Conservation (phyloP, 2,888 invertebrate species). For the Netelia virgata region DNA sequence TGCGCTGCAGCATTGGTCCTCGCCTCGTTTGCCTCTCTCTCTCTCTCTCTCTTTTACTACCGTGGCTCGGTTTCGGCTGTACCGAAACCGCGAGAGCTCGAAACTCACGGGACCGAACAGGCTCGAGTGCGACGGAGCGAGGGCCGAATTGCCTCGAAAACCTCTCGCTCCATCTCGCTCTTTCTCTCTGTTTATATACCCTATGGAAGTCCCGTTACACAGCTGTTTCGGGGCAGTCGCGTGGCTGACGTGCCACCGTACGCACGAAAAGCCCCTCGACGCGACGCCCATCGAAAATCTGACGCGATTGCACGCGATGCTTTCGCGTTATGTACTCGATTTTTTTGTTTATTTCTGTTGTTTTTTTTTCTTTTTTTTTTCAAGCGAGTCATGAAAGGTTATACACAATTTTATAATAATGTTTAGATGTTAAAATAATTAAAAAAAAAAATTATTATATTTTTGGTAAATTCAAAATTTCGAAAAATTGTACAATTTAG, state of each 20-base stretch:
- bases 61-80: constrained; percentile 58
- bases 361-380: too few species aligned
- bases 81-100: constrained; percentile 79
- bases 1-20: constrained; percentile 66
- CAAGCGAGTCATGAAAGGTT: too few species aligned
- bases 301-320: constrained; percentile 52
- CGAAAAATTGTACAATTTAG: too few species aligned
- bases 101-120: constrained; percentile 71
- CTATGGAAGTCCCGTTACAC: constrained; percentile 59
- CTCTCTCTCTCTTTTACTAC: constrained; percentile 69
- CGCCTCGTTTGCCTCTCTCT: constrained; percentile 46
- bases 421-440: too few species aligned
- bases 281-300: constrained; percentile 54
- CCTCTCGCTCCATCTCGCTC: constrained; percentile 67
- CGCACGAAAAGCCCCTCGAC: constrained; percentile 74
- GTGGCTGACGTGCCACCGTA: constrained; percentile 81
- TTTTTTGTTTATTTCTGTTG: not conserved
- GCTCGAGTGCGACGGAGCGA: constrained; percentile 50
- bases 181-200: constrained; percentile 68
- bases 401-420: too few species aligned
- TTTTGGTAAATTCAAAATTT: too few species aligned
- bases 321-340: constrained; percentile 1
- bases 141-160: constrained; percentile 72
- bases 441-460: too few species aligned
- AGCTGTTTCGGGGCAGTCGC: constrained; percentile 79